Evolutionary conservation across 1,140 invertebrate genomes (phyloP).

Genomic region (Musca vetustissima): DNA sequence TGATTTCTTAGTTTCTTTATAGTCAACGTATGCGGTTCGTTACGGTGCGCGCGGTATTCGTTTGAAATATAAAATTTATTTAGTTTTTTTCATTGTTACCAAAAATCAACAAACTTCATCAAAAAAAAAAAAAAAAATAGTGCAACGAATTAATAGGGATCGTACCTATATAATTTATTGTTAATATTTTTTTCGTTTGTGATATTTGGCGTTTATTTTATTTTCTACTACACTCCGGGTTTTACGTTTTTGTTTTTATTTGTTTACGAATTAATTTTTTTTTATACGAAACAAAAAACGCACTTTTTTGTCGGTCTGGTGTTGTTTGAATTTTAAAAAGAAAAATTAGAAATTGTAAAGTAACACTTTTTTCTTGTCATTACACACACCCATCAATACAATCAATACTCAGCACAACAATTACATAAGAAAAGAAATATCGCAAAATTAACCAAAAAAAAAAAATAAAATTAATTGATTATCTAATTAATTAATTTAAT

Average conservation of each 20-base stretch:
- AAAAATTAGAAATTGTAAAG: no score
- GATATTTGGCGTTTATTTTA: background rate
- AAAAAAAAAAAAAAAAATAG: background rate
- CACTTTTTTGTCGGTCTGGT: background rate
- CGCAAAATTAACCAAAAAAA: background rate
- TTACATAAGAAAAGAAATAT: slow-evolving; percentile 17
- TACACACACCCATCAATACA: no score
- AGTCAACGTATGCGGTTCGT: slow-evolving; percentile 16
- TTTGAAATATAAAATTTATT: no score
- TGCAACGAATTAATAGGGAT: slow-evolving; percentile 5
- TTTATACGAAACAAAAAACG: background rate
- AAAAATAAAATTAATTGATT: slow-evolving; percentile 1
- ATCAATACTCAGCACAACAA: no score
- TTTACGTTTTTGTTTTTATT: background rate
- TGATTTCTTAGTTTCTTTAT: slow-evolving; percentile 24
- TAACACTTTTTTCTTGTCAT: no score
- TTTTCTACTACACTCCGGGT: background rate
- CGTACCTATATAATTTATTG: background rate
- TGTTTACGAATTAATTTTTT: no score
- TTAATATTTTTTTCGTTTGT: slow-evolving; percentile 14
- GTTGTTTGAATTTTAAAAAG: slow-evolving; percentile 3
- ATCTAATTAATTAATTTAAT: background rate
- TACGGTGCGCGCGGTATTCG: no score
- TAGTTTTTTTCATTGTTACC: no score
- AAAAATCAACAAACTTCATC: background rate